Evolutionary conservation across 2,113 vertebrate species (phyloP).

Genomic region (Cardinalis cardinalis): DNA sequence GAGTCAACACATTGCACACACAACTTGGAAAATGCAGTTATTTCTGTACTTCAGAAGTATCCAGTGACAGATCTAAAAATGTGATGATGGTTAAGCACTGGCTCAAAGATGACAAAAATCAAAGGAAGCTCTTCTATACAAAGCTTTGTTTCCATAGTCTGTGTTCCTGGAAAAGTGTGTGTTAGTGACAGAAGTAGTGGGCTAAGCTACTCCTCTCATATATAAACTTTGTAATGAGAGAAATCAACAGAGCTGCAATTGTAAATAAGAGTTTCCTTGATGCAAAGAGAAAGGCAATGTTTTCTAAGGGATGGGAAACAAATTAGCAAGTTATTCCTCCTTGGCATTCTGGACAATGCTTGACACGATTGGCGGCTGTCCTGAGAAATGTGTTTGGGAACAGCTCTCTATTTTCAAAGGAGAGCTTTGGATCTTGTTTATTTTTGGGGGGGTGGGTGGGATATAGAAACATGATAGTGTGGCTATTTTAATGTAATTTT

Average conservation of each 20-base stretch:
- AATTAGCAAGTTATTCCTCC: background rate
- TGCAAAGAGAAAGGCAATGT: background rate
- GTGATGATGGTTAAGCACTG: conserved; percentile 14
- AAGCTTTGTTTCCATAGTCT: conserved; percentile 24
- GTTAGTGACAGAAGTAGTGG: background rate
- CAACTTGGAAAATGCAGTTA: background rate
- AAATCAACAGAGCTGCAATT: background rate
- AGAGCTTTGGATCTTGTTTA: background rate
- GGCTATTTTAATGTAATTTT: background rate
- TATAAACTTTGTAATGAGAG: background rate
- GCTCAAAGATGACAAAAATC: conserved; percentile 42
- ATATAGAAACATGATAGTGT: background rate
- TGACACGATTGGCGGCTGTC: background rate
- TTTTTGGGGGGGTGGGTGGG: background rate
- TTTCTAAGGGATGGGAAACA: conserved; percentile 5
- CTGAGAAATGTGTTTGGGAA: background rate
- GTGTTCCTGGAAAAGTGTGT: background rate
- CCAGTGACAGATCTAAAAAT: conserved; percentile 42
- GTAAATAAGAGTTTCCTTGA: conserved; percentile 8
- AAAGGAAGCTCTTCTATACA: conserved; percentile 20
- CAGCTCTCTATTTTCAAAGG: background rate
- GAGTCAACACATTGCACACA: background rate
- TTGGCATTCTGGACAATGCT: background rate
- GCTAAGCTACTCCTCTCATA: conserved; percentile 1
- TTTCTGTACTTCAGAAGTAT: conserved; percentile 43